Percentiles rank a stretch among this genome's conserved stretches.
Evolutionary conservation across 2,113 vertebrate genomes (phyloP).

Genomic region (Chamaea fasciata): DNA sequence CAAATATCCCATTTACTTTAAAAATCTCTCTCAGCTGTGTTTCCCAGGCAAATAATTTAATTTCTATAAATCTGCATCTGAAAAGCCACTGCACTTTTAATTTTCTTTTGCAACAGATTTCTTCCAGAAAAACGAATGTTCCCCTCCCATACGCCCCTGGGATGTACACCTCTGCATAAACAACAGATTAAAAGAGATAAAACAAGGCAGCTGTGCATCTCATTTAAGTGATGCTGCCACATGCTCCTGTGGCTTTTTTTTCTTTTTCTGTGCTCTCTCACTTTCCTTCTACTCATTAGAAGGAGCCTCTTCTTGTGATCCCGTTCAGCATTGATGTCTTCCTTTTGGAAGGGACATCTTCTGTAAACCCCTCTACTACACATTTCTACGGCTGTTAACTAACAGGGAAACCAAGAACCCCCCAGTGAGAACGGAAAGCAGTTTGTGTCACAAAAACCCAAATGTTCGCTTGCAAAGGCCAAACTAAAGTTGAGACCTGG

Average conservation of each 20-base stretch:
- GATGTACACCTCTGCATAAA: background rate
- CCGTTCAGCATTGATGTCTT: background rate
- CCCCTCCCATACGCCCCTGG: background rate
- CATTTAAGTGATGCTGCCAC: background rate
- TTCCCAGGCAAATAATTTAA: background rate
- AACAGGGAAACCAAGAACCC: background rate
- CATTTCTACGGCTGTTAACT: background rate
- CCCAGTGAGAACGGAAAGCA: accelerated
- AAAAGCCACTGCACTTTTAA: background rate
- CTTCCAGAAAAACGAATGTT: background rate
- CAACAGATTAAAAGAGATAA: background rate
- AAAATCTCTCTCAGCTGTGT: background rate
- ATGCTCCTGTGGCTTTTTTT: background rate
- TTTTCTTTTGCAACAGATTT: background rate
- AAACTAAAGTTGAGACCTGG: background rate
- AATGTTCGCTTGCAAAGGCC: background rate
- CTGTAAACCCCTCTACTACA: background rate
- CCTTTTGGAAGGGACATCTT: background rate
- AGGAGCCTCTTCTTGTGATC: background rate
- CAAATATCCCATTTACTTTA: background rate
- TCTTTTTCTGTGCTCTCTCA: background rate
- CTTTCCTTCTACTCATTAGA: background rate
- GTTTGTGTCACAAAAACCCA: background rate
- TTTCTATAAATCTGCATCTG: background rate
- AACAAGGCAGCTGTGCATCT: background rate